phyloP scores from a whole-genome alignment of 53 echinoderm and acorn worm species.

The Holothuria leucospilota region DNA sequence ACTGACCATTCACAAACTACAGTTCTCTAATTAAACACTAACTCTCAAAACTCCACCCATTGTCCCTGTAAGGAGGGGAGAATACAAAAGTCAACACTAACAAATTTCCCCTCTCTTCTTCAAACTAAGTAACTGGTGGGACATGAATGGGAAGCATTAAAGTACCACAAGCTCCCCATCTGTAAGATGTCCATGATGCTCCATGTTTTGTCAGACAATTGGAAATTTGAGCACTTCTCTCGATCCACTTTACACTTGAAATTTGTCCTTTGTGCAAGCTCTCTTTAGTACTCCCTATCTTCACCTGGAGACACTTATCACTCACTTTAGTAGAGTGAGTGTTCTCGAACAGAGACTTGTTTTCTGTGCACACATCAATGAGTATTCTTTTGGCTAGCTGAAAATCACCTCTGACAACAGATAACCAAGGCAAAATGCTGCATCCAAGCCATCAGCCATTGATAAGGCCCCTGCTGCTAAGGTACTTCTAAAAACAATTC shows the following conservation, averaged over 20 bases:
- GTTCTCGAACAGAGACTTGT: constrained; percentile 20
- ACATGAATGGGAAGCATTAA: background rate
- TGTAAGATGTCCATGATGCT: background rate
- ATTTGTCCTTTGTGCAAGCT: constrained; percentile 25
- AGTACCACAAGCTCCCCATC: background rate
- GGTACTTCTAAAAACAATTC: background rate
- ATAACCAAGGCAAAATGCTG: constrained; percentile 20
- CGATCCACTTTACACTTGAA: constrained; percentile 8
- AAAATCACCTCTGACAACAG: background rate
- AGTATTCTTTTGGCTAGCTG: background rate
- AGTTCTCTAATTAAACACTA: no score
- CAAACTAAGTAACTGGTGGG: background rate
- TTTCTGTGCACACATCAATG: constrained; percentile 19
- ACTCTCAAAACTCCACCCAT: no score
- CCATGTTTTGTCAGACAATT: constrained; percentile 21
- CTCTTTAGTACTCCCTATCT: constrained; percentile 36
- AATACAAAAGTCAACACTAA: background rate
- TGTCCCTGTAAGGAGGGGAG: no score
- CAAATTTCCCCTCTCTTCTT: no score
- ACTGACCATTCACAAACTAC: no score
- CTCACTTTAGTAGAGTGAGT: constrained; percentile 19
- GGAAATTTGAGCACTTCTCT: constrained; percentile 1
- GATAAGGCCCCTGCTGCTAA: background rate
- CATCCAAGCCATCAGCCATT: background rate
- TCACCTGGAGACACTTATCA: constrained; percentile 10